Base-by-base conservation (phyloP, 2,113 vertebrate genomes). In the Syngnathus typhle region DNA sequence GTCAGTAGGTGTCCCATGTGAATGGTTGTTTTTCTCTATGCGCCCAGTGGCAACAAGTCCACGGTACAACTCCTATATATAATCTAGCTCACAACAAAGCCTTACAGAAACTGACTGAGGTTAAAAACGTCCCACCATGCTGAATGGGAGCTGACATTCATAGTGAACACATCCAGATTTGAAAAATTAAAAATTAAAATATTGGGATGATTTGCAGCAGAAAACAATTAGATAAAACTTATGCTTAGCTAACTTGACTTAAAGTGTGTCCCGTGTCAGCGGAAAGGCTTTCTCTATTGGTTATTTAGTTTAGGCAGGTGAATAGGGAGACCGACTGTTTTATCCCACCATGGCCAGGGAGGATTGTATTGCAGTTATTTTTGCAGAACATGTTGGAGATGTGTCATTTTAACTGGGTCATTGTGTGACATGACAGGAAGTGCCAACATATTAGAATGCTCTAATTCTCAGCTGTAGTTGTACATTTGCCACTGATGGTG, bases 201-300 rank as follows among this genome's bases (percentile, higher is more conserved):
- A 10, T 46, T 46, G 44, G 44, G 5, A 46, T 15, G 13, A 46
- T 46, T 46, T 13, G 15, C 15, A 46, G 15, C 44, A 46, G 44
- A 15, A 46, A 16, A 46, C 44, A 16, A 15, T 46, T 12, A 46
- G 11, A 13, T 5, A 16, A 12, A 13, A 46, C 44, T 46, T 16
- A 46, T 46, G 44, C 44, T 16, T 13, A 13, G 13, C 3, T 13
- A 13, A 15, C 44, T 11, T 9, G n/a, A n/a, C 51, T 8, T 52
- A 75, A 73, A 69, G 79, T 82, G 81, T 27, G 78, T 66, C 75
- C 27, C 70, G 58, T 73, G 72, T 67, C 75, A 83, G 55, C 69
- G 73, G 44, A 70, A 6, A 27, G 9, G 13, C 65, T 65, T 1
- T 21, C 69, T 74, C 11, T 60, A 47, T 70, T 88, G 58, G 76